A percentile compares a stretch with the other conserved stretches of the same genome.
Conservation (phyloP, 1,140 invertebrate species). For the Cyrtorhinus lividipennis region DNA sequence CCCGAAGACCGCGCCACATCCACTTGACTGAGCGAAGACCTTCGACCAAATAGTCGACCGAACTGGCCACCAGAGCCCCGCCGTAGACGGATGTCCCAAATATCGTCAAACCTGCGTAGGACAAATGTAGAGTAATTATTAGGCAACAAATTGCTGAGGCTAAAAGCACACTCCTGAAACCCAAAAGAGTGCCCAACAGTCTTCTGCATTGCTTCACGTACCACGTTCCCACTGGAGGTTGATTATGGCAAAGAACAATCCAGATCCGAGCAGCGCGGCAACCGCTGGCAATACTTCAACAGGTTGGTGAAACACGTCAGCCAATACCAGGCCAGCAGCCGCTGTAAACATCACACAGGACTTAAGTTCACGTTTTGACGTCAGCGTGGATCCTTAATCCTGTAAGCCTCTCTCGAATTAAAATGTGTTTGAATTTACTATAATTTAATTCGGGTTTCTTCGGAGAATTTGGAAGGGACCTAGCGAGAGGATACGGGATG, state of each 20-base stretch:
- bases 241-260: constrained; percentile 51
- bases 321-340: constrained; percentile 39
- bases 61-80: constrained; percentile 51
- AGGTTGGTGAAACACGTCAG: constrained; percentile 33
- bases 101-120: constrained; percentile 47
- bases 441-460: too few relatives aligned
- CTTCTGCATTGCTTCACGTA: constrained; percentile 23
- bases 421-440: too few relatives aligned
- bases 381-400: too few relatives aligned
- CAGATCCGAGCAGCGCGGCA: constrained; percentile 46
- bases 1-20: constrained; percentile 39
- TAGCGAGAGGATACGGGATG: too few relatives aligned
- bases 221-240: constrained; percentile 60
- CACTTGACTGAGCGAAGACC: constrained; percentile 52
- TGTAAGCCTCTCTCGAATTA: too few relatives aligned
- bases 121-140: not conserved
- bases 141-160: not conserved
- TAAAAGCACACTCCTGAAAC: not conserved
- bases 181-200: not conserved
- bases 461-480: too few relatives aligned
- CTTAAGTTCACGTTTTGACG: too few relatives aligned
- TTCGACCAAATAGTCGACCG: constrained; percentile 64
- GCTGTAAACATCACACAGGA: too few relatives aligned
- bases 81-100: constrained; percentile 62
- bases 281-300: constrained; percentile 48